Conservation (phyloP, 2,113 vertebrate species). For the cat (Felis catus) region DNA sequence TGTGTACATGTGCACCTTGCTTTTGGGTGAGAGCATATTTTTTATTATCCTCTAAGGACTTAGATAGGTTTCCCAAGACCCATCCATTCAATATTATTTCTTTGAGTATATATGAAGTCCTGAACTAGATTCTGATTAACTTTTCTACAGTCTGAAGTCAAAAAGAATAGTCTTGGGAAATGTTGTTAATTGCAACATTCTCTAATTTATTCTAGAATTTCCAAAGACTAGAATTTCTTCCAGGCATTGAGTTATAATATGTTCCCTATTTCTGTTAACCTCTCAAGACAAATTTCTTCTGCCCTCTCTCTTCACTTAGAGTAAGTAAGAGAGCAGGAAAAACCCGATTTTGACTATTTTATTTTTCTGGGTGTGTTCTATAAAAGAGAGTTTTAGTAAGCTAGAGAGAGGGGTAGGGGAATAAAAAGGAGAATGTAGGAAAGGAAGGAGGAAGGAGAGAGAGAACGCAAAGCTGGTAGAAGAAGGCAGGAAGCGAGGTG, state of each 20-base stretch:
- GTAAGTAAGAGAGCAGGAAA: neutral
- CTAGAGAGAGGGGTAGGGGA: neutral
- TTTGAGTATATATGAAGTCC: neutral
- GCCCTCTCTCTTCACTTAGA: neutral
- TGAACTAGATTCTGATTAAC: neutral
- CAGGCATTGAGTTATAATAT: neutral
- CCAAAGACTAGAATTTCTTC: neutral
- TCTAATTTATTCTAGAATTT: neutral
- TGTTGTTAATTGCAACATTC: neutral
- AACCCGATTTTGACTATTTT: neutral
- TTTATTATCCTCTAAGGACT: neutral
- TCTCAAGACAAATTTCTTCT: neutral
- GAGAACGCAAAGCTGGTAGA: neutral
- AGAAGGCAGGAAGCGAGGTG: neutral
- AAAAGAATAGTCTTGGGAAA: conserved; percentile 14
- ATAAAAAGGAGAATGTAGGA: too few relatives aligned
- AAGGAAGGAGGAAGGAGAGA: neutral
- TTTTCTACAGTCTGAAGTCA: neutral
- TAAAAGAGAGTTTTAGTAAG: neutral
- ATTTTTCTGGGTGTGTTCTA: neutral
- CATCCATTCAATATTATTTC: neutral
- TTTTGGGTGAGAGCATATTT: neutral
- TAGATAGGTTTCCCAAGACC: neutral
- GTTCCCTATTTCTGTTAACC: neutral
- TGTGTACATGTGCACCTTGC: neutral